Evolutionary conservation across 2,797 vertebrate species (phyloP).

Genomic region (Gallinago stenura): DNA sequence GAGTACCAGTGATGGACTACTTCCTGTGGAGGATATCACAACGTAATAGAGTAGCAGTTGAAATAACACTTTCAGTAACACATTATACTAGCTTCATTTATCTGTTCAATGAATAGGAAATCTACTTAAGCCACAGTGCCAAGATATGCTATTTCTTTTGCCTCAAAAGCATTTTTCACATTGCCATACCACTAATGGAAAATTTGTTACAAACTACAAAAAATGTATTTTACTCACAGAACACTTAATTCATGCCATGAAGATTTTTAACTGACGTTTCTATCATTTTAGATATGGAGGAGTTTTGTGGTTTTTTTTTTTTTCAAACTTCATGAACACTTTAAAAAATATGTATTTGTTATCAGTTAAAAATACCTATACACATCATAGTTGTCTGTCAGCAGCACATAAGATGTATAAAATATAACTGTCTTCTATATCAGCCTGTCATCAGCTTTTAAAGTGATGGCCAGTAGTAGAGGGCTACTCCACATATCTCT

Average conservation of each 20-base stretch:
- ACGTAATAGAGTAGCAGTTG: constrained; percentile 55
- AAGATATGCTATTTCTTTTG: constrained; percentile 73
- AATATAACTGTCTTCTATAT: not conserved
- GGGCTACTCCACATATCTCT: not conserved
- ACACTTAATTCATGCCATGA: constrained; percentile 60
- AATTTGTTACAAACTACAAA: constrained; percentile 66
- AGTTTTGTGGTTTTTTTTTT: not conserved
- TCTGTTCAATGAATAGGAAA: constrained; percentile 82
- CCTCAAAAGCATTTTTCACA: constrained; percentile 74
- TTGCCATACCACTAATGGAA: constrained; percentile 65
- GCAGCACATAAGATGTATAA: not conserved
- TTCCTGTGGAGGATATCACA: constrained; percentile 66
- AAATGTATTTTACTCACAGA: constrained; percentile 44
- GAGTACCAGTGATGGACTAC: constrained; percentile 68
- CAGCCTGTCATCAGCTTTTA: not conserved
- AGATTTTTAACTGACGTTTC: constrained; percentile 56
- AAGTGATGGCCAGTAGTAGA: not conserved
- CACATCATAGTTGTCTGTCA: not conserved
- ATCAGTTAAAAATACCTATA: not conserved
- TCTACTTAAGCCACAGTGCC: constrained; percentile 73
- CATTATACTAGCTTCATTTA: constrained; percentile 77
- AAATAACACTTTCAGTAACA: constrained; percentile 71
- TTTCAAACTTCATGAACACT: not conserved
- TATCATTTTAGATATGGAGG: constrained; percentile 27
- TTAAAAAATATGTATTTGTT: not conserved